These are phyloP conservation scores for Aleadryas rufinucha DNA, from an alignment of 2,113 vertebrate species.

Conservation along the genomic window DNA sequence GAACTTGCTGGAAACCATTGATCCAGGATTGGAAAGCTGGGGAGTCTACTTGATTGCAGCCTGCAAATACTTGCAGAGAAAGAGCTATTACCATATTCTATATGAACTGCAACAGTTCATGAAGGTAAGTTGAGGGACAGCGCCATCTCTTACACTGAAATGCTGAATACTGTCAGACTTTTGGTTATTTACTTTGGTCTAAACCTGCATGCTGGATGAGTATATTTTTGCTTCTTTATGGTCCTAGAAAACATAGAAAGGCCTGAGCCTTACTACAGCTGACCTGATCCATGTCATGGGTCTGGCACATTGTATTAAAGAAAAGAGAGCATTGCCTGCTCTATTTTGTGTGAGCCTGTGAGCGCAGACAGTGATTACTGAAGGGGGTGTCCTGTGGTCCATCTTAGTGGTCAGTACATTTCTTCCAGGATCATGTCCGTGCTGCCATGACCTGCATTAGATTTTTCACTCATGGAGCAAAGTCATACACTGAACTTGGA, in stretches of 20 bases:
- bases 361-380: neutral
- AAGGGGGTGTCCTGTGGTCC: neutral
- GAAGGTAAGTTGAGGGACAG: slow-evolving; percentile 76
- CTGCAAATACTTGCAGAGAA: slow-evolving; percentile 92
- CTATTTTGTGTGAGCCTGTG: neutral
- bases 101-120: slow-evolving; percentile 97
- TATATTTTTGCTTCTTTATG: neutral
- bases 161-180: neutral
- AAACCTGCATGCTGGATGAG: neutral
- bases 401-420: neutral
- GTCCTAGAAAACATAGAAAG: neutral
- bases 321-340: neutral
- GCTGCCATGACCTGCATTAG: slow-evolving; percentile 97
- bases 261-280: neutral
- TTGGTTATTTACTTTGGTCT: neutral
- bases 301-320: neutral
- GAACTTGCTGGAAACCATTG: slow-evolving; percentile 86
- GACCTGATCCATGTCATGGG: neutral
- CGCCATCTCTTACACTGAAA: neutral
- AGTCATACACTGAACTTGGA: slow-evolving; percentile 87
- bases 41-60: slow-evolving; percentile 88
- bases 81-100: slow-evolving; percentile 88
- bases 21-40: slow-evolving; percentile 86
- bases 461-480: slow-evolving; percentile 92
- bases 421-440: slow-evolving; percentile 88